Conservation (phyloP, 37 sponge, comb jelly and placozoan species). For the Amphimedon queenslandica region DNA sequence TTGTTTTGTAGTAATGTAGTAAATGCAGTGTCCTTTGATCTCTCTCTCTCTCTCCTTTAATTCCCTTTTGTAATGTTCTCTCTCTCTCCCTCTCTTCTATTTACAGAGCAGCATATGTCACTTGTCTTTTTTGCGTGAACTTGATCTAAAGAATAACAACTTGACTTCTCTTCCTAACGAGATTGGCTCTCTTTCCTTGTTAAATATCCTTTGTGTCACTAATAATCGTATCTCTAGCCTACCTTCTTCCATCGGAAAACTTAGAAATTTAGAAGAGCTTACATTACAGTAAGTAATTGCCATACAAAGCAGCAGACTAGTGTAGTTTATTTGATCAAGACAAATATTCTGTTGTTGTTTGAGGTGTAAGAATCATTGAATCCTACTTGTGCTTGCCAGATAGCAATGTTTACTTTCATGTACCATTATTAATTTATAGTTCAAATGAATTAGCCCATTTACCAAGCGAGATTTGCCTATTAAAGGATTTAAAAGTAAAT, state of each 20-base stretch:
- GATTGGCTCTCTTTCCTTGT: conserved; percentile 39
- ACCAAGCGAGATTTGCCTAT: background rate
- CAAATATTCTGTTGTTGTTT: too few species aligned
- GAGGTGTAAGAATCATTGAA: too few species aligned
- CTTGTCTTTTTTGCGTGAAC: conserved; percentile 32
- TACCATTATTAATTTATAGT: background rate
- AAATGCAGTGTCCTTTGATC: too few species aligned
- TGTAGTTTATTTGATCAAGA: too few species aligned
- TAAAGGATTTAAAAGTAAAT: background rate
- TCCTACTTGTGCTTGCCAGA: background rate
- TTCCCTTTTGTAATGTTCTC: background rate
- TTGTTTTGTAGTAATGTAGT: too few species aligned
- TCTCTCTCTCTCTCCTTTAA: background rate
- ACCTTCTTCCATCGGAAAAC: conserved; percentile 44
- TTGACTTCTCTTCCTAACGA: conserved; percentile 7
- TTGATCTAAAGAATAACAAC: conserved; percentile 74
- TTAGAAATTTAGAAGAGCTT: conserved; percentile 58
- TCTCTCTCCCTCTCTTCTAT: background rate
- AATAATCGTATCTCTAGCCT: conserved; percentile 44
- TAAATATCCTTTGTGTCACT: conserved; percentile 43
- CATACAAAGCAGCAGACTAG: too few species aligned
- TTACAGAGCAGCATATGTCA: conserved; percentile 48
- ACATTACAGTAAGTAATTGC: conserved; percentile 60
- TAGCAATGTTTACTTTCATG: background rate
- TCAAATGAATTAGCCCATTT: background rate